Base-by-base conservation (phyloP, 2,888 invertebrate genomes). In the Ditula angustiorana region DNA sequence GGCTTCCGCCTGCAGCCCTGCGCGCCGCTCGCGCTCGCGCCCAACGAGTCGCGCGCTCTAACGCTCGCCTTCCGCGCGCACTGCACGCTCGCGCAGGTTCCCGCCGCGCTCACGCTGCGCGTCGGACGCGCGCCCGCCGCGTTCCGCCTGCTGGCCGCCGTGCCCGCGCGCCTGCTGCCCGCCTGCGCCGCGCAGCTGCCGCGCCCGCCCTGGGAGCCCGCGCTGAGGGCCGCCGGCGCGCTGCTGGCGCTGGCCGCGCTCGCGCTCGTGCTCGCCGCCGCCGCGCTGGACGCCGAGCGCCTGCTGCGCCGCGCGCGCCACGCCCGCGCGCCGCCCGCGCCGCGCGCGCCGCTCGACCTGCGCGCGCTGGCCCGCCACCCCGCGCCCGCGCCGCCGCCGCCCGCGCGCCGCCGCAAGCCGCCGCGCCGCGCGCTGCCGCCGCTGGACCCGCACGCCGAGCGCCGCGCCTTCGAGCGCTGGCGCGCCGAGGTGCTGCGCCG, bases 151-250 rank as follows among this genome's bases (percentile, higher is more conserved):
- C 66, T 67, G 41, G 82, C 78, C 56, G 74, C 74, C 55, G 79
- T 80, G 68, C 82, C 83, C 52, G 81, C 82, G 62, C 74, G 76
- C 24, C 75, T 85, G 64, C 77, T 83, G 68, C 72, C 80, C 37
- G 70, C 69, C 57, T 85, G 83, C 64, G 75, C 76, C 44, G 74
- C 76, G 21, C 52, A 66, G 63, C 72, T 86, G 92, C 62, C 87
- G 91, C 61, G 94, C 94, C 47, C 91, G 94, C 62, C 90, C 88
- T 73, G 88, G 95, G 72, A 94, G 95, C 79, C 85, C 92, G 57
- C 93, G 95, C 69, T 80, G 71, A 81, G 83, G 61, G 66, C 88
- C 95, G 67, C 95, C 94, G 56, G 89, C 91, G 63, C 71, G 61
- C 72, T 80, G 24, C 76, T 84, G 69, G 81, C 82, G 24, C 68